Percentiles rank a stretch among this genome's conserved stretches.
phyloP scores from a whole-genome alignment of 2,113 vertebrate genomes.

The Scolopax mira region DNA sequence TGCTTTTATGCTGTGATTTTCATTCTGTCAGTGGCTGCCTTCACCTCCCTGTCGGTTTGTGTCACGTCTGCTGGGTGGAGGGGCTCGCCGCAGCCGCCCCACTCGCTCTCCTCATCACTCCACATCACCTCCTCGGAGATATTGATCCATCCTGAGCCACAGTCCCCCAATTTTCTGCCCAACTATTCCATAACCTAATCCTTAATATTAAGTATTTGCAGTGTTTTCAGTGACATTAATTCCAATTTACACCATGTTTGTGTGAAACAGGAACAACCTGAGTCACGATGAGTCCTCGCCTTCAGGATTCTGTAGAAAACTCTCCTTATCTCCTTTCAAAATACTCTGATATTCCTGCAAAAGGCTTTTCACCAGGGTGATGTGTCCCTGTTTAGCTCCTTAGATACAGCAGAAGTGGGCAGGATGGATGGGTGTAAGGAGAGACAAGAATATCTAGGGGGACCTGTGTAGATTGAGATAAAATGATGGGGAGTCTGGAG shows the following conservation, averaged over 20 bases:
- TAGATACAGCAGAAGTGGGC: neutral
- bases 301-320: neutral
- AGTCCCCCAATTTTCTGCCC: neutral
- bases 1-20: neutral
- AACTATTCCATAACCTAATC: neutral
- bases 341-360: neutral
- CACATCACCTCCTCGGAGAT: neutral
- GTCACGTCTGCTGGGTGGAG: neutral
- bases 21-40: neutral
- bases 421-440: neutral
- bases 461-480: neutral
- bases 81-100: neutral
- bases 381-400: neutral
- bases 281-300: neutral
- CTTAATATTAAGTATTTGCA: neutral
- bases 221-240: neutral
- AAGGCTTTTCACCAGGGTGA: neutral
- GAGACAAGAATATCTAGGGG: neutral
- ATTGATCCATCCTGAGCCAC: neutral
- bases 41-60: neutral
- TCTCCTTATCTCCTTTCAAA: neutral
- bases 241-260: rapidly evolving
- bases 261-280: neutral
- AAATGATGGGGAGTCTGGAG: neutral
- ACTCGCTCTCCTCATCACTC: neutral